Percentiles rank a stretch among this genome's conserved stretches.
Conservation (phyloP, 2,113 vertebrate species). For the Hoplias malabaricus region DNA sequence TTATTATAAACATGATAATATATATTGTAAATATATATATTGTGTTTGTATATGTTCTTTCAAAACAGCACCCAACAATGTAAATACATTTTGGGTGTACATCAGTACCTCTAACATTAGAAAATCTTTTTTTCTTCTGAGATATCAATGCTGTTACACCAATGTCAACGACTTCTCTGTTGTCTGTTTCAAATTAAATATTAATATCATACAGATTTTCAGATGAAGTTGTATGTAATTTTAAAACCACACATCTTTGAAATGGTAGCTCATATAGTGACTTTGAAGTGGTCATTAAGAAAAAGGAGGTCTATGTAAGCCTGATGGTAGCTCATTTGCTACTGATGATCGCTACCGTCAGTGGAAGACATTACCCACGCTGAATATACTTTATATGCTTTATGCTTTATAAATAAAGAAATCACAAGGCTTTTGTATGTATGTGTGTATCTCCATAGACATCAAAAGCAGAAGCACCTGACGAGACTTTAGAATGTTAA, state of each 20-base stretch:
- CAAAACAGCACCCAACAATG: too few species aligned
- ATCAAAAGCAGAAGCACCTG: slow-evolving; percentile 55
- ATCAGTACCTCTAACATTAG: too few species aligned
- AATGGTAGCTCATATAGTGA: neutral
- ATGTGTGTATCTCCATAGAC: slow-evolving; percentile 32
- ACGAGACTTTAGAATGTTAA: slow-evolving; percentile 51
- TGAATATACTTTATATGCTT: slow-evolving; percentile 25
- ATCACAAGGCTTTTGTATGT: slow-evolving; percentile 19
- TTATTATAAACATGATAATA: too few species aligned
- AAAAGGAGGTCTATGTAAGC: neutral
- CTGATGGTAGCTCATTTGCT: neutral
- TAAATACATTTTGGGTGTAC: too few species aligned
- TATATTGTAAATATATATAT: too few species aligned
- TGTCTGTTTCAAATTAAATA: neutral
- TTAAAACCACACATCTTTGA: neutral
- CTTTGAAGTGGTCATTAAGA: slow-evolving; percentile 3
- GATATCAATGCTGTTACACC: neutral
- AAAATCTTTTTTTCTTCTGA: too few species aligned
- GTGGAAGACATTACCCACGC: neutral
- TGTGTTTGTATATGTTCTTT: too few species aligned
- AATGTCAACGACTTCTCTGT: neutral
- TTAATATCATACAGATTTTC: slow-evolving; percentile 6
- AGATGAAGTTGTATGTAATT: neutral
- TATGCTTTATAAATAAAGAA: slow-evolving; percentile 15
- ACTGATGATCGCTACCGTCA: slow-evolving; percentile 11